Percentiles rank a stretch among this genome's conserved stretches.
These are phyloP conservation scores for Noturus placidus DNA, from an alignment of 2,113 vertebrate genomes.

Conservation along the genomic window DNA sequence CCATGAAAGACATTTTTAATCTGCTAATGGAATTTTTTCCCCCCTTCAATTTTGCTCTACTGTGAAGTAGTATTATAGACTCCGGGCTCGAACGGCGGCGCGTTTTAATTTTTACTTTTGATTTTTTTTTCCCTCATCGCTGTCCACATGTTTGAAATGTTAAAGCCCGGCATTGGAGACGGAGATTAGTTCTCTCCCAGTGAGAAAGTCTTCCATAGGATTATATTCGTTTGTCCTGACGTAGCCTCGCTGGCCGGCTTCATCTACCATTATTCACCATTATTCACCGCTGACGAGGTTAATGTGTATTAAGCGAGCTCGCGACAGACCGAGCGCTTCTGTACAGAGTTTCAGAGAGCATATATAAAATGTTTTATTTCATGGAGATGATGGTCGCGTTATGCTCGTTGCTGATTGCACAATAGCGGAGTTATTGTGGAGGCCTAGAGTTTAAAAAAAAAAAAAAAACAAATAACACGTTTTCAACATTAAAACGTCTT, in stretches of 20 bases:
- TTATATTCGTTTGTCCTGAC: constrained; percentile 47
- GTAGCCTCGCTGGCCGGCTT: constrained; percentile 24
- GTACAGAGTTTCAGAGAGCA: constrained; percentile 2
- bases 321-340: not conserved
- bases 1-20: constrained; percentile 58
- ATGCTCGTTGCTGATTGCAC: not conserved
- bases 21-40: constrained; percentile 55
- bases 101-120: not conserved
- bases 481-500: not conserved
- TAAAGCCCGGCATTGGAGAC: constrained; percentile 43
- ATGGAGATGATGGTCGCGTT: not conserved
- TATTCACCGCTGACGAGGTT: constrained; percentile 22
- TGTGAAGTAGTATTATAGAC: constrained; percentile 45
- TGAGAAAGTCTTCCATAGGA: constrained; percentile 44
- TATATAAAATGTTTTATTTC: not conserved
- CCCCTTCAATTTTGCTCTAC: constrained; percentile 47
- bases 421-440: not conserved
- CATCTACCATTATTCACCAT: not conserved
- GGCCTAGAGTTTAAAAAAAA: not conserved
- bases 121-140: not conserved
- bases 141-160: constrained; percentile 33
- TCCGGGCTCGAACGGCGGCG: constrained; percentile 9
- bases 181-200: constrained; percentile 50
- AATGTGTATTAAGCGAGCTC: constrained; percentile 11
- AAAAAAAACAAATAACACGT: not conserved